phyloP scores from a whole-genome alignment of 2,797 vertebrate species.

The Pseudopleuronectes americanus region DNA sequence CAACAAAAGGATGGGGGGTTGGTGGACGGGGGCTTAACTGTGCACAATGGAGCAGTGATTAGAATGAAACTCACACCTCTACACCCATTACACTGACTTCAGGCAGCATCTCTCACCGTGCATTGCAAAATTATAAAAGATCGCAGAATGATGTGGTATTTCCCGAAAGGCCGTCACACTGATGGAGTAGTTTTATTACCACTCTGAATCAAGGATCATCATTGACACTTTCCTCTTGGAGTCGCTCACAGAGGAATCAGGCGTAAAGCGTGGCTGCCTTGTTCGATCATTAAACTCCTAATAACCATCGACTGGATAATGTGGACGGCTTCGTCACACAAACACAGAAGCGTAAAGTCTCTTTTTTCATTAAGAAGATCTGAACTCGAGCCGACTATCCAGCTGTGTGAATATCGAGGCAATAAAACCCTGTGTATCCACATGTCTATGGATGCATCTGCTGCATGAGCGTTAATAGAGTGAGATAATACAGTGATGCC shows the following conservation, averaged over 20 bases:
- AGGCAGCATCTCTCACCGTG: slow-evolving; percentile 12
- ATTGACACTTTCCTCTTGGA: slow-evolving; percentile 32
- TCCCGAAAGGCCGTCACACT: slow-evolving; percentile 9
- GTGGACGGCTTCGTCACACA: slow-evolving; percentile 21
- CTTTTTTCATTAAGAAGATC: slow-evolving; percentile 8
- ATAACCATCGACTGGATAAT: slow-evolving; percentile 22
- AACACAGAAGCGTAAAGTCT: slow-evolving; percentile 5
- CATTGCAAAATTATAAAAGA: not conserved
- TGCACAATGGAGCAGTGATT: slow-evolving; percentile 15
- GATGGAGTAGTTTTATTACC: slow-evolving; percentile 35
- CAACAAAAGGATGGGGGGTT: slow-evolving; percentile 1
- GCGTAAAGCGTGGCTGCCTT: not conserved
- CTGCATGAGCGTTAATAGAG: not conserved
- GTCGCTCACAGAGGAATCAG: slow-evolving; percentile 26
- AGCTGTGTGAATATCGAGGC: no score
- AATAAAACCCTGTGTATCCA: no score
- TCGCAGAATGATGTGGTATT: slow-evolving; percentile 2
- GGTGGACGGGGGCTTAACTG: slow-evolving; percentile 8
- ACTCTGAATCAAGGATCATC: slow-evolving; percentile 39
- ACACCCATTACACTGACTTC: slow-evolving; percentile 17
- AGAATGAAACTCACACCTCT: not conserved
- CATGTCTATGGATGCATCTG: no score
- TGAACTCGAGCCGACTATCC: not conserved
- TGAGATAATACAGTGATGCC: not conserved
- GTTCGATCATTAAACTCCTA: slow-evolving; percentile 1